Base-by-base conservation (phyloP, 2,797 vertebrate species). In the Distichodus sexfasciatus region DNA sequence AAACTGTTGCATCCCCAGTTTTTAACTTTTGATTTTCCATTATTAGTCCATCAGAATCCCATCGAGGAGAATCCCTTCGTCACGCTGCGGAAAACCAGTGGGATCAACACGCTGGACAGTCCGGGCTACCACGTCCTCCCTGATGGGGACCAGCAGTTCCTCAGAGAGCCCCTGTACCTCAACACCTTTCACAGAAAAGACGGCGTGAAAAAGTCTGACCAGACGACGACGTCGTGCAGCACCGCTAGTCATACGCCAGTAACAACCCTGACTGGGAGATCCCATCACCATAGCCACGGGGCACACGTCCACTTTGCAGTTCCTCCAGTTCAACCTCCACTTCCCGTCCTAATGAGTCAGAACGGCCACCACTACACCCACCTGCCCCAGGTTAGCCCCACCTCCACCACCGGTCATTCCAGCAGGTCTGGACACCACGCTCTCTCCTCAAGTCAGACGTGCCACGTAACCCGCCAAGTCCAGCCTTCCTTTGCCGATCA, bases 41-140 rank as follows among this genome's bases (percentile, higher is more conserved):
- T 72, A 76, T 15, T 82, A 98, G 96, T 95, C 82, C 95, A 95
- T 82, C 91, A 94, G 75, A 96, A 94, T 81, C 94, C 95, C 0
- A 93, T 99, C 44, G 96, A 98, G 76, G 97, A 99, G 83, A 99
- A 99, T 75, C 97, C 97, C 0, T 99, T 99, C 70, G 96, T 97
- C 44, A 91, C 95, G 0, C 90, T 94, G 0, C 90, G 93, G 6
- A 98, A 94, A 87, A 97, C 96, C 0, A 92, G 94, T 11, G 96
- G 97, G 75, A 90, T 96, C 41, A 94, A 95, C 24, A 94, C 94
- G 17, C 72, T 98, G 91, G 97, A 99, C 84, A 98, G 96, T 81
- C 95, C 94, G 0, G 94, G 95, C 35, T 98, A 97, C 79, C 95
- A 97, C 87, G 94, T 77, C 0, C 90, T 94, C 62, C 87, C 92